Conservation (phyloP, 2,888 invertebrate species). For the Hoplodrina ambigua region DNA sequence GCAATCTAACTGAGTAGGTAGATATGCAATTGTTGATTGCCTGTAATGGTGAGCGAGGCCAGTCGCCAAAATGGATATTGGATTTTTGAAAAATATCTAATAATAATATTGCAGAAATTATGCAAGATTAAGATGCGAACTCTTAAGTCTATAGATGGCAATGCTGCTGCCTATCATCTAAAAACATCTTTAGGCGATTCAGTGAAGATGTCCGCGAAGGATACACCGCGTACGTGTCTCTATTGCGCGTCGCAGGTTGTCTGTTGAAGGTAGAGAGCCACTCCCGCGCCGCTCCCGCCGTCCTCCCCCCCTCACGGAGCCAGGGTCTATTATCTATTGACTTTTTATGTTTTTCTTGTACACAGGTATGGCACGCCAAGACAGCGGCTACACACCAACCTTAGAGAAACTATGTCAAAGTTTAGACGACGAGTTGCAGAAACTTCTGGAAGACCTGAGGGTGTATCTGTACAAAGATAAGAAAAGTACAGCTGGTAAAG, state of each 20-base stretch:
- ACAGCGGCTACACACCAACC: conserved; percentile 94
- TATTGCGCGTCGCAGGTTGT: no score
- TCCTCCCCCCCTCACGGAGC: neutral
- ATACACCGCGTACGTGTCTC: neutral
- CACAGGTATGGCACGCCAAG: conserved; percentile 93
- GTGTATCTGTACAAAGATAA: conserved; percentile 92
- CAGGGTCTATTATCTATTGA: neutral
- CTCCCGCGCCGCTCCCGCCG: neutral
- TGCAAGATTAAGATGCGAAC: neutral
- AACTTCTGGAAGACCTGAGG: conserved; percentile 92
- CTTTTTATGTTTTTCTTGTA: conserved; percentile 11
- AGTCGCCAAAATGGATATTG: neutral
- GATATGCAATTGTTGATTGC: conserved; percentile 29
- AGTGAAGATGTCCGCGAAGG: neutral
- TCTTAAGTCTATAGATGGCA: neutral
- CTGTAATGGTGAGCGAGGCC: conserved; percentile 1
- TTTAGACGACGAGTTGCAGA: conserved; percentile 91
- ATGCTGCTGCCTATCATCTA: neutral
- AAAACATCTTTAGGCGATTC: neutral
- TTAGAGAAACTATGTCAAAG: conserved; percentile 93
- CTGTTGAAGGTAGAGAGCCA: no score
- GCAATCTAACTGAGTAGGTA: conserved; percentile 11
- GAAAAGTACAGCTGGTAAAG: conserved; percentile 67
- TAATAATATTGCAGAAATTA: neutral
- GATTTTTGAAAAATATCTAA: neutral